phyloP scores from a whole-genome alignment of 2,888 invertebrate species.

The Mesorhabditis spiculigera region DNA sequence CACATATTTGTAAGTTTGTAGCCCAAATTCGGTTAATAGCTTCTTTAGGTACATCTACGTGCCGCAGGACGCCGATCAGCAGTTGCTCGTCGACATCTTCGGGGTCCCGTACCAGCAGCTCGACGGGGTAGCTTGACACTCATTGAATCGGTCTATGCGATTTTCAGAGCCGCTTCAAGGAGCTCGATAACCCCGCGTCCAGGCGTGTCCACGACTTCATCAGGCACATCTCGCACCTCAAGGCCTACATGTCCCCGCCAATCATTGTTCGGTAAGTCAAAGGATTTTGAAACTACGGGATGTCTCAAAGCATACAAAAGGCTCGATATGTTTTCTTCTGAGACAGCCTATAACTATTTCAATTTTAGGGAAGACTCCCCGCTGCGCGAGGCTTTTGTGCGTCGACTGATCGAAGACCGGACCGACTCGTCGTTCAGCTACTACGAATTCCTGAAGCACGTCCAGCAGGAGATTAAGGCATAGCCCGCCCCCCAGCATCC shows the following conservation, averaged over 20 bases:
- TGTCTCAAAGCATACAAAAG: neutral
- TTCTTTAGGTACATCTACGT: conserved; percentile 26
- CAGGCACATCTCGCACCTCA: conserved; percentile 26
- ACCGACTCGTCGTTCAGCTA: conserved; percentile 90
- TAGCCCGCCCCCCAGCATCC: too few species aligned
- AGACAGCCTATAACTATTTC: neutral
- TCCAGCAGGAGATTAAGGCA: conserved; percentile 50
- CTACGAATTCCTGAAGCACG: conserved; percentile 93
- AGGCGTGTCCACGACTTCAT: conserved; percentile 28
- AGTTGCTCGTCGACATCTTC: conserved; percentile 30
- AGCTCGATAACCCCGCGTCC: conserved; percentile 26
- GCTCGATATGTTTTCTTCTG: neutral
- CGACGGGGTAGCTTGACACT: conserved; percentile 22
- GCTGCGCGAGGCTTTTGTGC: conserved; percentile 76
- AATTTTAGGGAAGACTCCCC: conserved; percentile 83
- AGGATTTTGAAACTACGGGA: neutral
- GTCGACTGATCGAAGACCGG: conserved; percentile 87
- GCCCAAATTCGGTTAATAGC: neutral
- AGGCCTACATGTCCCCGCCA: conserved; percentile 30
- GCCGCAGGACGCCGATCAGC: conserved; percentile 27
- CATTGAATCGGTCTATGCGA: neutral
- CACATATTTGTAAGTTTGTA: conserved; percentile 47
- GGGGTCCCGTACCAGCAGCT: conserved; percentile 33
- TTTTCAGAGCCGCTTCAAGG: conserved; percentile 23
- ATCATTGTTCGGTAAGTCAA: conserved; percentile 28